Percentiles rank a stretch among this genome's conserved stretches.
These are phyloP conservation scores for Saimiri boliviensis DNA, from an alignment of 2,113 vertebrate genomes.

Conservation along the genomic window DNA sequence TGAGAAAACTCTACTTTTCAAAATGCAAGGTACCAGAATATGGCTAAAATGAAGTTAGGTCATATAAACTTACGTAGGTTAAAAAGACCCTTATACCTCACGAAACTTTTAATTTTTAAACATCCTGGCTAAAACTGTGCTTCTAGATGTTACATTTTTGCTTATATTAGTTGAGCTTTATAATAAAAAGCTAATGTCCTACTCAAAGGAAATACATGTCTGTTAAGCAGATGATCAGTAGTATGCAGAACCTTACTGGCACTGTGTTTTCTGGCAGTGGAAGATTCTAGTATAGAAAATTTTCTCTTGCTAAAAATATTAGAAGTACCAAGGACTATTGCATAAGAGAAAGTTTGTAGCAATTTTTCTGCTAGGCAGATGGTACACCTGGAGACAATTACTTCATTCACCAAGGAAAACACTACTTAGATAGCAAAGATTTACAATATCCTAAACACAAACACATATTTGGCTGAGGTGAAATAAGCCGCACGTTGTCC, in stretches of 20 bases:
- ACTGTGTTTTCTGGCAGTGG: slow-evolving; percentile 68
- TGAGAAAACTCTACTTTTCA: slow-evolving; percentile 35
- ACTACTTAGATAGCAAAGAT: neutral
- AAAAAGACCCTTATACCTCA: neutral
- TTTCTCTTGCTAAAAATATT: slow-evolving; percentile 60
- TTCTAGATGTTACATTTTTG: slow-evolving; percentile 17
- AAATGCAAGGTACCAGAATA: slow-evolving; percentile 33
- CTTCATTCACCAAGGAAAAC: slow-evolving; percentile 43
- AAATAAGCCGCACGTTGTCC: neutral
- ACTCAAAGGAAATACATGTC: slow-evolving; percentile 10
- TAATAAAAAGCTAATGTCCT: slow-evolving; percentile 37
- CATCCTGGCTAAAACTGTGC: slow-evolving; percentile 50
- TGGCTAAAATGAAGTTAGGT: slow-evolving; percentile 34
- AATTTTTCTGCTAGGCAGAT: slow-evolving; percentile 49
- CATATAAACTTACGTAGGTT: neutral
- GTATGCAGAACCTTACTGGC: slow-evolving; percentile 35
- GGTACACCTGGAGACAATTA: slow-evolving; percentile 27
- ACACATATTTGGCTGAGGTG: neutral
- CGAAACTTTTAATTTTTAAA: slow-evolving; percentile 34
- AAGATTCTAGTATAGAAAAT: slow-evolving; percentile 64
- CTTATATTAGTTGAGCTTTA: slow-evolving; percentile 12
- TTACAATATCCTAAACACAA: slow-evolving; percentile 4
- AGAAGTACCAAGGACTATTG: slow-evolving; percentile 47
- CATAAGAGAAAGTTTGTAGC: slow-evolving; percentile 38
- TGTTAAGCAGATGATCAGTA: slow-evolving; percentile 36